phyloP scores from a whole-genome alignment of 2,888 invertebrate genomes.

The Stenchaetothrips biformis region DNA sequence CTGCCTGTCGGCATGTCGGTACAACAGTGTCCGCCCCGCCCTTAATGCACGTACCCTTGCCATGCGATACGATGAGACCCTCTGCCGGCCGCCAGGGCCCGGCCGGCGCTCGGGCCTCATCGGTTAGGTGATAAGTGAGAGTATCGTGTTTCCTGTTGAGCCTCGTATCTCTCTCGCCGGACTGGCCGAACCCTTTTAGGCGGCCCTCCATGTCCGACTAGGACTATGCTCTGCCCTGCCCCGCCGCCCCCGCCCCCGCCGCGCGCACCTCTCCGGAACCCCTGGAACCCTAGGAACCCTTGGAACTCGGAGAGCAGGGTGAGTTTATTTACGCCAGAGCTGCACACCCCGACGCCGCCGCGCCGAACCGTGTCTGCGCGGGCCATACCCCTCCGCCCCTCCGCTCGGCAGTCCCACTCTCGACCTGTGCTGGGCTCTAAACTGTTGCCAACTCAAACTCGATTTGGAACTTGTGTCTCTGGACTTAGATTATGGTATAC shows the following conservation, averaged over 20 bases:
- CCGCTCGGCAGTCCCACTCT: neutral
- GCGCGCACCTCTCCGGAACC: neutral
- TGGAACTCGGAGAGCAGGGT: neutral
- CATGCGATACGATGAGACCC: neutral
- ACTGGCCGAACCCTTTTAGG: neutral
- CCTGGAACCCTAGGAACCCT: neutral
- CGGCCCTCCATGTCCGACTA: too few species aligned
- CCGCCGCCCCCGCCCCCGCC: constrained; percentile 1
- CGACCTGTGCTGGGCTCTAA: neutral
- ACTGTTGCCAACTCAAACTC: constrained; percentile 17
- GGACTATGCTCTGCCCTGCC: neutral
- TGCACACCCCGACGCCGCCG: neutral
- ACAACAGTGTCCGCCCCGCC: neutral
- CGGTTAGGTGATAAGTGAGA: constrained; percentile 14
- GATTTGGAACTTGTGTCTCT: constrained; percentile 20
- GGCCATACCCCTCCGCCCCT: neutral
- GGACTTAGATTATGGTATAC: constrained; percentile 17
- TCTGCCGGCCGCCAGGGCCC: neutral
- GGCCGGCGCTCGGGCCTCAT: neutral
- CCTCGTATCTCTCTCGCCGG: neutral
- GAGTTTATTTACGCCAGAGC: constrained; percentile 9
- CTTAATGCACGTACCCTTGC: neutral
- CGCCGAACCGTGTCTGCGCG: neutral
- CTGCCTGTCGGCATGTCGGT: neutral
- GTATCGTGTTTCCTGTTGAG: constrained; percentile 15